Evolutionary conservation across 2,797 vertebrate genomes (phyloP).

Genomic region (Vipera ursinii): DNA sequence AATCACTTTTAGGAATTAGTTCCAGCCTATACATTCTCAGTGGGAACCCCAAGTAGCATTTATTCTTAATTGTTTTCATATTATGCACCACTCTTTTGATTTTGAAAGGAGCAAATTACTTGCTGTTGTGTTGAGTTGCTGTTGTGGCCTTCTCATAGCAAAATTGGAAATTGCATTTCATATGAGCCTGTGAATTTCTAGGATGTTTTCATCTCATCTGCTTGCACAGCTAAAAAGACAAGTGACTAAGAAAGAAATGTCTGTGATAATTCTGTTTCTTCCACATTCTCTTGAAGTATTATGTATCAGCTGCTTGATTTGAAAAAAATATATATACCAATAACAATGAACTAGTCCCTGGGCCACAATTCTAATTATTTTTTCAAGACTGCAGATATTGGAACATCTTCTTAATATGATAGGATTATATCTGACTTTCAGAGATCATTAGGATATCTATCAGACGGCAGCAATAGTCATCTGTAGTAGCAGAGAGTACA

Average conservation of each 20-base stretch:
- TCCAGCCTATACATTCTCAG: neutral
- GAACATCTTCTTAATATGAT: neutral
- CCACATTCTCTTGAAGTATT: neutral
- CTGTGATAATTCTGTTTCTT: neutral
- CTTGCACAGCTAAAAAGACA: neutral
- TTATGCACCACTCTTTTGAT: neutral
- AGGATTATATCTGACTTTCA: neutral
- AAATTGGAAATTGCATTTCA: neutral
- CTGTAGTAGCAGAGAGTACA: neutral
- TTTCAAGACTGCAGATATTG: neutral
- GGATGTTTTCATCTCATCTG: neutral
- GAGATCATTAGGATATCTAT: neutral
- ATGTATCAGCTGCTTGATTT: neutral
- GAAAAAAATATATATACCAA: neutral
- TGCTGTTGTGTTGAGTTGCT: neutral
- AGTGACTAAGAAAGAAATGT: neutral
- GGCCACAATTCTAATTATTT: neutral
- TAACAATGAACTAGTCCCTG: neutral
- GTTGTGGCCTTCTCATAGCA: neutral
- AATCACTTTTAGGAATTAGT: neutral
- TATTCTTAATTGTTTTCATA: neutral
- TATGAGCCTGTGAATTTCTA: neutral
- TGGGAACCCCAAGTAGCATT: neutral
- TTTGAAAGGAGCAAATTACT: neutral
- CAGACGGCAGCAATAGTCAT: no score